These are phyloP conservation scores for Drosophila meridiana DNA, from an alignment of 2,888 invertebrate species.

Conservation along the genomic window DNA sequence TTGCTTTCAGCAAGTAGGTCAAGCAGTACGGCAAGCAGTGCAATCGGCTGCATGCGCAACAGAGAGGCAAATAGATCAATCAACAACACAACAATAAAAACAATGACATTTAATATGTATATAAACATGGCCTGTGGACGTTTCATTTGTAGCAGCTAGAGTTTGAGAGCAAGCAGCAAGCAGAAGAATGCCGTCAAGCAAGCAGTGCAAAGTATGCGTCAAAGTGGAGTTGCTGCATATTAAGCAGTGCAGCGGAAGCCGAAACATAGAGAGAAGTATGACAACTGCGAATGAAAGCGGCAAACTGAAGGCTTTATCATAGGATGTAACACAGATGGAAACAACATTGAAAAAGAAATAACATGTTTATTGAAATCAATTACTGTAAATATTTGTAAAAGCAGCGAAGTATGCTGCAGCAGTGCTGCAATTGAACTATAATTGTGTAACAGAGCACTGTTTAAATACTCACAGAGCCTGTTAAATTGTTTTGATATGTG, in stretches of 20 bases:
- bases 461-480: background rate
- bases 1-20: slow-evolving; percentile 56
- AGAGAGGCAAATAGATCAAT: slow-evolving; percentile 59
- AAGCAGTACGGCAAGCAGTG: slow-evolving; percentile 26
- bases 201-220: background rate
- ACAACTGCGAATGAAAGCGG: no score
- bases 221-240: background rate
- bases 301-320: background rate
- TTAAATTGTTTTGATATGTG: background rate
- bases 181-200: background rate
- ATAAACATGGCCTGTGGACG: slow-evolving; percentile 1
- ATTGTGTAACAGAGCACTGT: background rate
- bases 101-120: slow-evolving; percentile 47
- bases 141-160: slow-evolving; percentile 15
- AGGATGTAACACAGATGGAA: background rate
- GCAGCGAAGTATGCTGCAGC: background rate
- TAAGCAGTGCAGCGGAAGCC: background rate
- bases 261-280: no score
- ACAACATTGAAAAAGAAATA: no score
- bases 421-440: background rate
- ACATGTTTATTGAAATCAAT: no score
- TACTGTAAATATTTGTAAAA: background rate
- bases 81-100: slow-evolving; percentile 65
- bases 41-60: background rate
- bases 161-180: background rate